Base-by-base conservation (phyloP, 2,888 invertebrate genomes). In the Chamaedrilus cognettii region DNA sequence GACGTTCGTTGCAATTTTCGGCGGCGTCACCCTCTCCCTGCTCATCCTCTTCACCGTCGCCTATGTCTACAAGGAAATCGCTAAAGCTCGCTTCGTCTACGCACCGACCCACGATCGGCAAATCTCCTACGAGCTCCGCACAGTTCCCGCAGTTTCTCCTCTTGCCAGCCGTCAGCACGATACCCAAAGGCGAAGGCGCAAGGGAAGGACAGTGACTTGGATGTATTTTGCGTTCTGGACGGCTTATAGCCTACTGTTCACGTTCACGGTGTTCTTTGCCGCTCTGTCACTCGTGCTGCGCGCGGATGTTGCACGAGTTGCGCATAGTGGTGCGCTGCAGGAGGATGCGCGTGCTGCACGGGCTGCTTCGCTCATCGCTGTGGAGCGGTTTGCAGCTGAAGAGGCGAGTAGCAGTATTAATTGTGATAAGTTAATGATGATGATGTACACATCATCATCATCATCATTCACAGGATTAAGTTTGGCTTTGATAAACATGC, bases 221-320 rank as follows among this genome's bases (percentile, higher is more conserved):
- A n/a, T 60, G n/a, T 70, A 69, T 56, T 66, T 69, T 28, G 28
- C 65, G 3, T 50, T 70, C n/a, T 62, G 70, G 42, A 26, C 70
- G 28, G 28, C 61, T 4, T 70, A 70, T 56, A 69, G 70, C 61
- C 64, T 66, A 26, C 19, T 70, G 1, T 69, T 70, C 58, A 70
- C 70, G 23, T 70, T 70, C 68, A 70, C 70, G 19, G 59, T 64
- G 28, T 70, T 69, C 64, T 70, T 64, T 57, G 76, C 76, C 4
- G 51, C 80, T n/a, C 70, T 82, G 7, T 69, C 69, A 63, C 60
- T 70, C 23, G 59, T 74, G 49, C 34, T 72, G 32, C 33, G 35
- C 23, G 34, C 50, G 3, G 74, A 74, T 26, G 23, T 49, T 0
- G n/a, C 33, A 3, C 62, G 33, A 1, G n/a, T 62, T 19, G 19